A percentile compares a stretch with the other conserved stretches of the same genome.
These are phyloP conservation scores for Stegodyphus dumicola DNA, from an alignment of 1,140 invertebrate genomes.

Conservation along the genomic window DNA sequence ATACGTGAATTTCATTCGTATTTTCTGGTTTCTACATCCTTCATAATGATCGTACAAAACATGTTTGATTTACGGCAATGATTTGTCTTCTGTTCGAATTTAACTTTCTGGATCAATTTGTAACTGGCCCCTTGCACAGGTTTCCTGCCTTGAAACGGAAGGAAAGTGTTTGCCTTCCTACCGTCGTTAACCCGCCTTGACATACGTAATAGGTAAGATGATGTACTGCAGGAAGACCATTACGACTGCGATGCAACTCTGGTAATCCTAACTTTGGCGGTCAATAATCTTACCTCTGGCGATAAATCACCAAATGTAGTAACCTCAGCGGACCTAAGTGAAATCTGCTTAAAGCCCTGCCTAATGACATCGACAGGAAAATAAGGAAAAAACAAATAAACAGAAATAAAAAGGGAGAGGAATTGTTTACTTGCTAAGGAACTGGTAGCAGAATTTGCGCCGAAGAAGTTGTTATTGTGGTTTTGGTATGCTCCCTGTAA, in stretches of 20 bases:
- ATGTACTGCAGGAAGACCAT: slow-evolving; percentile 34
- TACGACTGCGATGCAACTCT: slow-evolving; percentile 20
- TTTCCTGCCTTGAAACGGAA: no score
- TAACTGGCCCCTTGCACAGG: no score
- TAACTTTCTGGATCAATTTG: no score
- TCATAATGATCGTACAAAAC: no score
- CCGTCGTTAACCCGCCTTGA: slow-evolving; percentile 35
- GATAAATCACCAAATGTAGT: slow-evolving; percentile 37
- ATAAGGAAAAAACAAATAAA: slow-evolving; percentile 21
- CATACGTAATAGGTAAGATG: slow-evolving; percentile 39
- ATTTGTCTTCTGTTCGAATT: no score
- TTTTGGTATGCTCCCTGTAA: background rate
- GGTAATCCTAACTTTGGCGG: slow-evolving; percentile 1
- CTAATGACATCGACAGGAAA: slow-evolving; percentile 37
- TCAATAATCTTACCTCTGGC: slow-evolving; percentile 27
- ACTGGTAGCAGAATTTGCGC: no score
- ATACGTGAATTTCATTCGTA: no score
- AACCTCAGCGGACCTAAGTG: slow-evolving; percentile 13
- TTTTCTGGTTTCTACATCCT: no score
- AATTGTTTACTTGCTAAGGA: no score
- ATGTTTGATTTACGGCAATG: no score
- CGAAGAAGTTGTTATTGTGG: background rate
- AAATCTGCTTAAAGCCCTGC: slow-evolving; percentile 38
- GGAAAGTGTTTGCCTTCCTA: background rate
- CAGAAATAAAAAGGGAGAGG: background rate